Percentiles rank a stretch among this genome's conserved stretches.
Evolutionary conservation across 2,888 invertebrate genomes (phyloP).

Genomic region (Dryomyza anilis): DNA sequence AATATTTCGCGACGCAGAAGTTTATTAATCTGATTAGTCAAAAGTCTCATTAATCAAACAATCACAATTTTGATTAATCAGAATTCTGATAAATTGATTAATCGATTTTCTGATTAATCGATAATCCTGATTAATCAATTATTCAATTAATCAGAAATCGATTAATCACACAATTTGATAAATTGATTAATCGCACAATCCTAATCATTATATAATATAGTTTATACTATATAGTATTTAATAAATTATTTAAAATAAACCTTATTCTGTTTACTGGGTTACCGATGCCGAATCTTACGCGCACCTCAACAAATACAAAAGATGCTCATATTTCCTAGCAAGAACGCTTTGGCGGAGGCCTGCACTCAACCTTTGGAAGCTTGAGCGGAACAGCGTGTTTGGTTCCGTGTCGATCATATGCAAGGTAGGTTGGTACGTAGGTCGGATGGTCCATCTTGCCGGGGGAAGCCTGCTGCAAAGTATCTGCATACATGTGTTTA

Average conservation of each 20-base stretch:
- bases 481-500: constrained; percentile 50
- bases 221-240: no score
- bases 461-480: constrained; percentile 14
- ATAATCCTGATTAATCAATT: no score
- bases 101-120: no score
- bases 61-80: no score
- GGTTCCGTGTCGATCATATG: not conserved
- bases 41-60: no score
- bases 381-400: not conserved
- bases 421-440: not conserved
- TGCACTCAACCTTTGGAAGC: not conserved
- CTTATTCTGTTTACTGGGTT: not conserved
- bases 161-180: not conserved
- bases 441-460: not conserved
- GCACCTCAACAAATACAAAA: not conserved
- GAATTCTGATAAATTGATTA: no score
- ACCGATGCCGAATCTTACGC: not conserved
- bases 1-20: no score
- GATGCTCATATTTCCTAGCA: not conserved
- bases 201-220: no score
- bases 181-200: not conserved
- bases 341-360: not conserved
- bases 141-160: no score
- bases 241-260: not conserved
- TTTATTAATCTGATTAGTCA: no score